Base-by-base conservation (phyloP, 1,140 invertebrate species). In the Drosophila littoralis region DNA sequence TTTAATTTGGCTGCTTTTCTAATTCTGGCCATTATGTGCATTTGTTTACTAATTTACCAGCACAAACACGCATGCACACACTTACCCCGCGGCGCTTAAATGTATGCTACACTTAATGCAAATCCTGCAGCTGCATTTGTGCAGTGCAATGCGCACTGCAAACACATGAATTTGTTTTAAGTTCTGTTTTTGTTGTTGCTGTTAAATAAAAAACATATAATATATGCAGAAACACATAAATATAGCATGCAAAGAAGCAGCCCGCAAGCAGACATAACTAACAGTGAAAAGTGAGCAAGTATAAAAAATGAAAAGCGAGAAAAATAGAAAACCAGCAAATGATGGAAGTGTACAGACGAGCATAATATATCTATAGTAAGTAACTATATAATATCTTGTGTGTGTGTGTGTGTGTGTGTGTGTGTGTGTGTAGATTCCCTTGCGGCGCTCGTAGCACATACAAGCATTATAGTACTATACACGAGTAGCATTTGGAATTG, bases 201-300 rank as follows among this genome's bases (percentile, higher is more conserved):
- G 64, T 50, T 59, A 67, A 77, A 69, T 77, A 74, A 50, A 68
- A 59, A 12, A 58, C 17, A 61, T 48, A 59, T 13, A 40, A 32
- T 58, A 48, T 42, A 40, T 57, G 50, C 65, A 77, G 81, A 86
- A 76, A 73, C 79, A 73, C 79, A 76, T 88, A 86, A 88, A 86
- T 88, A 86, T 88, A 28, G 22, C 76, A 66, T 71, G 68, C 60
- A 86, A 82, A 79, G 83, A 76, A 79, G 73, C 40, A 76, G 77
- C 81, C 83, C 79, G 84, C 82, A 73, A 82, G 75, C 82, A 82
- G 79, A 86, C 76, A 88, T 88, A 86, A 88, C 82, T 88, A 86
- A 88, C 79, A 82, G 71, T 86, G 82, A 85, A 78, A 84, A 81
- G 81, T 81, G 71, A 81, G 82, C 73, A 76, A 58, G 43, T 38